Base-by-base conservation (phyloP, 2,888 invertebrate genomes). In the Leptinotarsa peninsularis region DNA sequence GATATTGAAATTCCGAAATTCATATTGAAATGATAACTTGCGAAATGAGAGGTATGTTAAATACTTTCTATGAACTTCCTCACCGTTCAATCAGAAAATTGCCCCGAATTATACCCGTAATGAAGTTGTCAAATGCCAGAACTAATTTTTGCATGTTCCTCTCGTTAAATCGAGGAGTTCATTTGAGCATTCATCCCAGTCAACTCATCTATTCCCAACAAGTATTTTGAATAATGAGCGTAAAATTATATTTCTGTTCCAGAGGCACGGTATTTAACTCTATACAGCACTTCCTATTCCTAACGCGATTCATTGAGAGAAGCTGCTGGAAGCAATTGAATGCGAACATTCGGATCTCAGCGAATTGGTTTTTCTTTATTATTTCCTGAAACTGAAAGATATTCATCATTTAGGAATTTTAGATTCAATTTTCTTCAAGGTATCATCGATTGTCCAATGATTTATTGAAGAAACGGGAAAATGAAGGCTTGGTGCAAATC, bases 121-220 rank as follows among this genome's bases (percentile, higher is more conserved):
- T 14, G 52, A 52, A 52, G 52, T 52, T 52, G 10, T 56, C 21
- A 21, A 58, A 58, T 21, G 10, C 56, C n/a, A 56, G 18, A 56
- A 56, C 52, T 21, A 58, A 58, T 21, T 18, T 58, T 21, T 58
- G 18, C 4, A 58, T 58, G 56, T 21, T 58, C 21, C 56, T 21
- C 18, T n/a, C 56, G 18, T 58, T 13, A 14, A 58, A 58, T 58
- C 56, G 56, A 58, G 56, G 56, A 58, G 56, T 18, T 58, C 56
- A 58, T 21, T 21, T 4, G 18, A 18, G 56, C 1, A 58, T 58
- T 58, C 21, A 52, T 52, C n/a, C 17, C 52, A 52, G 52, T 52
- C 52, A 58, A 58, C 58, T 23, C 23, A 58, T 58, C 58, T 23
- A 58, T 58, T 58, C 23, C 58, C 58, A 23, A 14, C 23, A 58